phyloP scores from a whole-genome alignment of 2,888 invertebrate genomes.

The Parnassius orleans region DNA sequence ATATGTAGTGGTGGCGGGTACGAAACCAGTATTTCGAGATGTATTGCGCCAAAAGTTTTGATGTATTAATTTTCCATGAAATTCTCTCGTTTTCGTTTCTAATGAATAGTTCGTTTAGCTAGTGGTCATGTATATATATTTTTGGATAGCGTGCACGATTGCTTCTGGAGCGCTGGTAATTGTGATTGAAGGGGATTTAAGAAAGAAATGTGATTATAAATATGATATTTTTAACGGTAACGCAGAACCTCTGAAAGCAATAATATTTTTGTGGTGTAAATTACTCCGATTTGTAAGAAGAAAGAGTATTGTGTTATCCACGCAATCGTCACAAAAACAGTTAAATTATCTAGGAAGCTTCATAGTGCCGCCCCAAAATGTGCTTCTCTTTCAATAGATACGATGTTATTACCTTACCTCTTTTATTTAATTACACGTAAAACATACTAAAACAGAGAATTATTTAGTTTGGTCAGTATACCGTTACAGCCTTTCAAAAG shows the following conservation, averaged over 20 bases:
- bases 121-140: constrained; percentile 78
- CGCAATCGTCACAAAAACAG: constrained; percentile 62
- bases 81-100: constrained; percentile 59
- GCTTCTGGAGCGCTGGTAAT: constrained; percentile 63
- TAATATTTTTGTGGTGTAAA: constrained; percentile 75
- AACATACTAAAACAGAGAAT: too few relatives aligned
- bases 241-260: constrained; percentile 72
- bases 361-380: constrained; percentile 57
- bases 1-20: constrained; percentile 78
- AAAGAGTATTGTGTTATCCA: constrained; percentile 72
- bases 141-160: constrained; percentile 76
- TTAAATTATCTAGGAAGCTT: constrained; percentile 59
- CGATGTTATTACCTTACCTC: too few relatives aligned
- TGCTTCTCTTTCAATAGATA: constrained; percentile 43
- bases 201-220: constrained; percentile 29
- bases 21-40: constrained; percentile 75
- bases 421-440: too few relatives aligned
- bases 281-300: constrained; percentile 56
- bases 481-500: too few relatives aligned
- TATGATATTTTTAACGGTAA: constrained; percentile 66
- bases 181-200: constrained; percentile 34
- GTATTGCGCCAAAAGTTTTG: constrained; percentile 80
- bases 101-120: constrained; percentile 75
- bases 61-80: constrained; percentile 78
- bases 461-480: too few relatives aligned